Evolutionary conservation across 2,888 invertebrate genomes (phyloP).

Genomic region (Pyrgus malvae): DNA sequence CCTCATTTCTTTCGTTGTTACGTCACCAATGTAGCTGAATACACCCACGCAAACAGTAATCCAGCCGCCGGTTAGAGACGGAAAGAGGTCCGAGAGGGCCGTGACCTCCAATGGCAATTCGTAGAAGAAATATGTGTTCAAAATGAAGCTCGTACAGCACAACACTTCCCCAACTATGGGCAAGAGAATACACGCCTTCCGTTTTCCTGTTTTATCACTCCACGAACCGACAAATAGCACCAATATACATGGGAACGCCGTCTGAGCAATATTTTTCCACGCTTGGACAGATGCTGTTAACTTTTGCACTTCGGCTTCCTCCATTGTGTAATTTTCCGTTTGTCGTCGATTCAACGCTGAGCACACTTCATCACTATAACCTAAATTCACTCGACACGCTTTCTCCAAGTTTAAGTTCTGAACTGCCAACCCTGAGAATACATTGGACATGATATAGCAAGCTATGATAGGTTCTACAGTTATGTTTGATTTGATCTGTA

Average conservation of each 20-base stretch:
- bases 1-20: conserved; percentile 81
- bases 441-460: conserved; percentile 86
- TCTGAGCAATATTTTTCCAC: conserved; percentile 82
- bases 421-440: conserved; percentile 88
- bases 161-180: conserved; percentile 81
- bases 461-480: conserved; percentile 87
- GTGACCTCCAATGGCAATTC: conserved; percentile 81
- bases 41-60: conserved; percentile 83
- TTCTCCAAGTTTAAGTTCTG: conserved; percentile 93
- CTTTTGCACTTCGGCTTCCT: conserved; percentile 85
- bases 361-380: conserved; percentile 87
- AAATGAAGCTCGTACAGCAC: conserved; percentile 73
- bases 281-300: conserved; percentile 80
- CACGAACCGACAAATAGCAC: conserved; percentile 83
- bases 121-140: conserved; percentile 82
- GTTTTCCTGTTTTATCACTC: conserved; percentile 82
- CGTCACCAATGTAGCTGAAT: conserved; percentile 84
- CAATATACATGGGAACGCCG: conserved; percentile 78
- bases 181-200: conserved; percentile 82
- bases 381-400: conserved; percentile 91
- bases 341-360: conserved; percentile 87
- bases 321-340: conserved; percentile 85
- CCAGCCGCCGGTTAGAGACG: conserved; percentile 81
- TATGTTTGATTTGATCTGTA: conserved; percentile 81
- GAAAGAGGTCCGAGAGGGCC: conserved; percentile 79